Percentiles rank a stretch among this genome's conserved stretches.
Conservation (phyloP, 2,113 vertebrate species). For the Sus scrofa region DNA sequence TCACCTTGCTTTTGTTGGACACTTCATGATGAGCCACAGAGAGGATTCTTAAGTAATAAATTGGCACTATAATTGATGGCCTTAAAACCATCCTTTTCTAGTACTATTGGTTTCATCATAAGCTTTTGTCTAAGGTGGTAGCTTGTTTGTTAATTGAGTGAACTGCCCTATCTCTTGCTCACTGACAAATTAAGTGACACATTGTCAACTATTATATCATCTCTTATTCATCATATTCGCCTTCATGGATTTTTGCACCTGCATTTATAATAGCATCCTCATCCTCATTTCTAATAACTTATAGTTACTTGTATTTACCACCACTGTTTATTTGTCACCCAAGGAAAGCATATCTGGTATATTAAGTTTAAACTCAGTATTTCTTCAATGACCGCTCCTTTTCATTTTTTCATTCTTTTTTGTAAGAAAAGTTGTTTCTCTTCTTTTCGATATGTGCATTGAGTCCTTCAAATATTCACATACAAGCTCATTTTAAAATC, state of each 20-base stretch:
- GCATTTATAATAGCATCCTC: neutral
- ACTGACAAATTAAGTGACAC: neutral
- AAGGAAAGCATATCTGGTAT: neutral
- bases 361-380: neutral
- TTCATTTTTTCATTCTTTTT: neutral
- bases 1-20: neutral
- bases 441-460: neutral
- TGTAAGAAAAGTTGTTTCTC: neutral
- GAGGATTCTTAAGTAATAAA: neutral
- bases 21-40: neutral
- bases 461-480: neutral
- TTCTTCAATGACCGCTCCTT: neutral
- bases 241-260: neutral
- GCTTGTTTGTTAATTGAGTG: neutral
- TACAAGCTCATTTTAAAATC: neutral
- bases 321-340: neutral
- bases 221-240: neutral
- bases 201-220: neutral
- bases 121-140: neutral
- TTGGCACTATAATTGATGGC: neutral
- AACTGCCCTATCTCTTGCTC: neutral
- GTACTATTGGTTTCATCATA: neutral
- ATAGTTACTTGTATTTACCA: neutral
- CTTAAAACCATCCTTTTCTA: neutral
- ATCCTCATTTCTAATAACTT: neutral